Evolutionary conservation across 2,113 vertebrate species (phyloP), one percentile per base, ranked within the genome.

Genomic region (Prionailurus bengalensis): DNA sequence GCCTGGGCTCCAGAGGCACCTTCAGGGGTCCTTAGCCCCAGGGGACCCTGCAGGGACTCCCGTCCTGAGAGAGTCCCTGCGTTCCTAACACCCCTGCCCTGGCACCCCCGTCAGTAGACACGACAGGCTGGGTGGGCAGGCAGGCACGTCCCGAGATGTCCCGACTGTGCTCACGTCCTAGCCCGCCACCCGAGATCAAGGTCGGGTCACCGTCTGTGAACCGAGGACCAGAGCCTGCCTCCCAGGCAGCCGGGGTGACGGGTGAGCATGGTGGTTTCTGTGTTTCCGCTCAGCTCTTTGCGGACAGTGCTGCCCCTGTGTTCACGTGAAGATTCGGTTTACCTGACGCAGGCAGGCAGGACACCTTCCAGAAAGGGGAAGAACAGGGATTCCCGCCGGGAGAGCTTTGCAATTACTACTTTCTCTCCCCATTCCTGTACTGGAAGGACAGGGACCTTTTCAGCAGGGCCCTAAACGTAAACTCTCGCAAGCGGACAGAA

Each of bases 261-360:
- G 16, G 55, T 1, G 55, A 55, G 55, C 17, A 16, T 5, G 15
- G 53, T 55, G 53, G 53, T 53, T 53, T 53, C 53, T 53, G 58
- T 25, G 58, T 21, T 8, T 45, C 58, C 58, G 2, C 31, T 1
- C 1, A 27, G 76, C 31, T 31, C 10, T 4, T 31, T 51, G 48
- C 25, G 0, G 14, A 4, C 45, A 12, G 55, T 6, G 48, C 21
- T 1, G 3, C 9, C 33, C 16, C 9, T 42, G 3, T 2, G 5
- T 16, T 31, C 1, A 80, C 21, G 23, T 0, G 13, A 13, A 3
- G 10, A 27, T 33, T 31, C 51, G 0, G 14, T 16, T 31, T 9
- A 36, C 51, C 42, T 39, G 21, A 31, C 21, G 29, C 76, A 29
- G 48, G 19, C 1, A 29, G 68, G 63, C 63, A 31, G 51, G 29